Percentiles rank a stretch among this genome's conserved stretches.
Conservation (phyloP, 2,113 vertebrate genomes). For the Barbus barbus region DNA sequence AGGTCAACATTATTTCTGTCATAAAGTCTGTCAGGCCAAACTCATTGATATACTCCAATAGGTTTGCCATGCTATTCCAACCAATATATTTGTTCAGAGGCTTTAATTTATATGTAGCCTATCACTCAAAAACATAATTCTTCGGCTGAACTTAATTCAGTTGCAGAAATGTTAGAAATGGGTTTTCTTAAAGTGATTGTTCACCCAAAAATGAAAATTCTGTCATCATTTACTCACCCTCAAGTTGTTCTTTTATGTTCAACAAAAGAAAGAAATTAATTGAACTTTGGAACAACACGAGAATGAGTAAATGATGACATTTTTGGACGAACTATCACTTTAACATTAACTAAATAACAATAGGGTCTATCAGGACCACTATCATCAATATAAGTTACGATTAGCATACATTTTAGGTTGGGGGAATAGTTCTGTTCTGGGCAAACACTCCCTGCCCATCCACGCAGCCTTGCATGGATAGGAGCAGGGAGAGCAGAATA, state of each 20-base stretch:
- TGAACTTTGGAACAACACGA: not conserved
- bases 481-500: too few species aligned
- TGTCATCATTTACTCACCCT: not conserved
- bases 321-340: too few species aligned
- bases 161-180: not conserved
- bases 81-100: not conserved
- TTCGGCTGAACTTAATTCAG: not conserved
- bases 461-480: too few species aligned
- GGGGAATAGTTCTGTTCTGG: too few species aligned
- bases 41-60: not conserved
- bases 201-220: not conserved
- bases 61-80: not conserved
- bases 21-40: too few species aligned
- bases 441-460: too few species aligned
- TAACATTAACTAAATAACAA: too few species aligned
- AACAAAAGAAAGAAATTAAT: not conserved
- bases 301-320: too few species aligned
- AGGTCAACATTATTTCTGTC: not conserved
- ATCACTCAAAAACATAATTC: too few species aligned
- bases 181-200: not conserved
- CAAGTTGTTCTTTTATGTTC: not conserved
- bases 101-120: not conserved
- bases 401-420: too few species aligned
- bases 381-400: too few species aligned
- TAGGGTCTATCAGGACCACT: too few species aligned